Evolutionary conservation across 2,797 vertebrate genomes (phyloP).

Genomic region (Orientallactaga sibirica): DNA sequence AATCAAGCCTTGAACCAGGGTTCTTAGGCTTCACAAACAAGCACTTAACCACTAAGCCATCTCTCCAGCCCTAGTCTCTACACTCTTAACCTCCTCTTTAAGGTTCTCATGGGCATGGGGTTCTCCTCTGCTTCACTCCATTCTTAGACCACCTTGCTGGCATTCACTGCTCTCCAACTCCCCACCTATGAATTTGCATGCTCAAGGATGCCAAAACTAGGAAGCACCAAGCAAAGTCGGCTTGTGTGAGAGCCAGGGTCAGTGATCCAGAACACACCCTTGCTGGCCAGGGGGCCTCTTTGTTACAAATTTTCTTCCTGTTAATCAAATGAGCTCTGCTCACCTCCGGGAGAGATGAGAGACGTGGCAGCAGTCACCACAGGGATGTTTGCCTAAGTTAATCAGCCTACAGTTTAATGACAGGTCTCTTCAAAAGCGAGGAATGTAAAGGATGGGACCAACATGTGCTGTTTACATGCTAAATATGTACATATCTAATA

Average conservation of each 20-base stretch:
- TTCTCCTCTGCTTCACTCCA: background rate
- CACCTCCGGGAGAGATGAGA: conserved; percentile 50
- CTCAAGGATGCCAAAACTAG: background rate
- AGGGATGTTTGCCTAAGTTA: conserved; percentile 73
- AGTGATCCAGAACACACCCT: conserved; percentile 45
- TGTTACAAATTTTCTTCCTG: conserved; percentile 72
- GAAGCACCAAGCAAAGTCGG: conserved; percentile 17
- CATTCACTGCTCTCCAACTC: background rate
- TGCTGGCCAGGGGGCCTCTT: conserved; percentile 58
- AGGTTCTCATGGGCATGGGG: background rate
- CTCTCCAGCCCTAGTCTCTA: too few relatives aligned
- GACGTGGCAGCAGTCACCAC: conserved; percentile 45
- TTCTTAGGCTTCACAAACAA: too few relatives aligned
- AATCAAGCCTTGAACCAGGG: too few relatives aligned
- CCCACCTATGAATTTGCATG: background rate
- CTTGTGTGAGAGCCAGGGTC: conserved; percentile 28
- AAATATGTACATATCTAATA: too few relatives aligned
- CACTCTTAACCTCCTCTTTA: background rate
- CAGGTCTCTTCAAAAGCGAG: conserved; percentile 32
- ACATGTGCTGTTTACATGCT: too few relatives aligned
- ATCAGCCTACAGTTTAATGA: conserved; percentile 32
- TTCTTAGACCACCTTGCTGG: background rate
- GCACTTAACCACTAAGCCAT: too few relatives aligned
- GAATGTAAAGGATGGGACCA: background rate
- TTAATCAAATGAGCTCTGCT: conserved; percentile 34